These are phyloP conservation scores for Arbacia lixula DNA, from an alignment of 53 echinoderm and acorn worm genomes.

Conservation along the genomic window DNA sequence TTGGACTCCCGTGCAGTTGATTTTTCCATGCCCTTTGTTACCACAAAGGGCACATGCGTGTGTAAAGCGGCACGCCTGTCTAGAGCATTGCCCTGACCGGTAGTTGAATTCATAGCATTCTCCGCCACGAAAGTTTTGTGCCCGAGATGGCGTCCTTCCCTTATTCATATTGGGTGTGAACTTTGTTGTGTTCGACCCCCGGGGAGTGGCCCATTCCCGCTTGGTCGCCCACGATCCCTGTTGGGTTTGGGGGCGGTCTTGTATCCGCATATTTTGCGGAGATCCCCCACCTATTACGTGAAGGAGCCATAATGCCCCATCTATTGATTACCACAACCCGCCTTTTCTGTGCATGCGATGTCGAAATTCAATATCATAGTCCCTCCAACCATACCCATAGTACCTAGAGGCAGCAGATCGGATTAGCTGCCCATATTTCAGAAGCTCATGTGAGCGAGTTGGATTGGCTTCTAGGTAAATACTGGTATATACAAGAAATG, in stretches of 20 bases:
- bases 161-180: not conserved
- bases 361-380: conserved; percentile 56
- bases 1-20: not conserved
- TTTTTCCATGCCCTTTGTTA: not conserved
- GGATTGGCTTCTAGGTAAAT: conserved; percentile 57
- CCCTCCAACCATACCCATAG: conserved; percentile 38
- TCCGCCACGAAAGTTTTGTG: not conserved
- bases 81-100: not conserved
- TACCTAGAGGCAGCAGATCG: conserved; percentile 30
- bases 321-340: conserved; percentile 44
- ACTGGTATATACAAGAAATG: conserved; percentile 41
- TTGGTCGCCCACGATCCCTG: not conserved
- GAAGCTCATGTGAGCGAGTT: conserved; percentile 33
- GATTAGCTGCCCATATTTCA: conserved; percentile 51
- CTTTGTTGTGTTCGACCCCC: not conserved
- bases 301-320: conserved; percentile 61
- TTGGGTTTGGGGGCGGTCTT: not conserved
- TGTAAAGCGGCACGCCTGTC: not conserved
- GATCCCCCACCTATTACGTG: conserved; percentile 32
- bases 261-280: not conserved
- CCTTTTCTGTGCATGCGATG: conserved; percentile 18
- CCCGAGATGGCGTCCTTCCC: not conserved
- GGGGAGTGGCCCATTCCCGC: not conserved
- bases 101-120: not conserved
- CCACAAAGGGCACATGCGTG: not conserved